Base-by-base conservation (phyloP, 2,113 vertebrate species). In the Delphinapterus leucas region DNA sequence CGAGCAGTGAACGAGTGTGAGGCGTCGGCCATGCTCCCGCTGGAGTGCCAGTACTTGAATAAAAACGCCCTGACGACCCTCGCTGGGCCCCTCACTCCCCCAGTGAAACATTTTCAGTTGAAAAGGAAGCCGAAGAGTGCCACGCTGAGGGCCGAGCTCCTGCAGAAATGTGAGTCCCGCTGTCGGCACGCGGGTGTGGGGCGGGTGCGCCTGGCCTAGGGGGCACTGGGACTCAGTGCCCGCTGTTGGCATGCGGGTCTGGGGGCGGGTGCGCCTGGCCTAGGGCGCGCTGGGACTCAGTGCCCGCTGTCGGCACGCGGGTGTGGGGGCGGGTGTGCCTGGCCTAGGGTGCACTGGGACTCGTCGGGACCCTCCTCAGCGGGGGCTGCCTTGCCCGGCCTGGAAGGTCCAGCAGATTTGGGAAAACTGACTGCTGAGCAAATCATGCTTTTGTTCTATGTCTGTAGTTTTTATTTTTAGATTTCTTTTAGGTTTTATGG, bases 81-180 rank as follows among this genome's bases (percentile, higher is more conserved):
- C 20, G 99, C 99, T 44, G 99, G 99, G 53, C 99, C 99, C 3
- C 99, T 99, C 61, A 99, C 99, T 0, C 99, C 99, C 7, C 99
- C 99, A 0, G 99, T 99, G 97, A 99, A 99, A 98, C 99, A 99
- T 96, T 99, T 99, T 96, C 99, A 99, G 98, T 98, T 99, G 47
- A 99, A 99, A 98, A 98, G 99, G 97, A 99, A 99, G 90, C 99
- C 99, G 89, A 99, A 99, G 98, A 99, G 99, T 80, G 99, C 99
- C 95, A 99, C 99, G 0, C 99, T 99, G 89, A 98, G 99, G 97
- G 99, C 99, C 2, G 99, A 99, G 97, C 99, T 99, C 94, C 98
- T 99, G 31, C 99, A 99, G 98, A 99, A 99, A 95, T 99, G 99
- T 99, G 98, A 99, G 99, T 99, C 26, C 6, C 13, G 0, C 26